phyloP scores from a whole-genome alignment of 2,888 invertebrate species.

The Tachina grossa region DNA sequence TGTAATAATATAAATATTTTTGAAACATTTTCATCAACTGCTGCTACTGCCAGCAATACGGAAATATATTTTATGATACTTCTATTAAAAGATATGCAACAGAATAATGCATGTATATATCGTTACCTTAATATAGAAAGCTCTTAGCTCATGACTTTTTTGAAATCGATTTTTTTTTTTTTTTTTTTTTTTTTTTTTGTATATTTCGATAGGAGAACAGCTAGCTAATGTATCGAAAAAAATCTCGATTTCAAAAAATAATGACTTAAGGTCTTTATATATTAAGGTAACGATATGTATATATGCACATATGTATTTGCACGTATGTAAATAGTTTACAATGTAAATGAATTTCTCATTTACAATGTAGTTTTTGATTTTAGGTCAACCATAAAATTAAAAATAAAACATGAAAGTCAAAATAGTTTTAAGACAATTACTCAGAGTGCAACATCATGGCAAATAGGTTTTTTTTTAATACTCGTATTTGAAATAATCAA shows the following conservation, averaged over 20 bases:
- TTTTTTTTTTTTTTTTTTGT: no score
- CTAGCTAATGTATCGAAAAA: no score
- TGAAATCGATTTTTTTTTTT: not conserved
- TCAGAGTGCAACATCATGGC: not conserved
- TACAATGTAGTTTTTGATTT: constrained; percentile 4
- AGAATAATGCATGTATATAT: no score
- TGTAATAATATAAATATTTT: not conserved
- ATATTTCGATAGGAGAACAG: no score
- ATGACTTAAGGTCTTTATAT: no score
- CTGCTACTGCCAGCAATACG: not conserved
- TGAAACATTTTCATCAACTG: not conserved
- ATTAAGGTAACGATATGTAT: no score
- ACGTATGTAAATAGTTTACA: not conserved
- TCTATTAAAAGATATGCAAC: no score
- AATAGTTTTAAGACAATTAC: constrained; percentile 3
- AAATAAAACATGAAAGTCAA: not conserved
- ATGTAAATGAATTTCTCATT: constrained; percentile 10
- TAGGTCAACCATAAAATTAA: constrained; percentile 19
- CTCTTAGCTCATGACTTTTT: no score
- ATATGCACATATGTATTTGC: no score
- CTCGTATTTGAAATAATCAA: not conserved
- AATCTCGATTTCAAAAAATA: no score
- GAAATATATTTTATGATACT: not conserved
- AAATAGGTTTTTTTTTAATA: not conserved
- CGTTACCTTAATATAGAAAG: no score